phyloP scores from a whole-genome alignment of 2,113 vertebrate genomes.

The Rhizomys pruinosus region DNA sequence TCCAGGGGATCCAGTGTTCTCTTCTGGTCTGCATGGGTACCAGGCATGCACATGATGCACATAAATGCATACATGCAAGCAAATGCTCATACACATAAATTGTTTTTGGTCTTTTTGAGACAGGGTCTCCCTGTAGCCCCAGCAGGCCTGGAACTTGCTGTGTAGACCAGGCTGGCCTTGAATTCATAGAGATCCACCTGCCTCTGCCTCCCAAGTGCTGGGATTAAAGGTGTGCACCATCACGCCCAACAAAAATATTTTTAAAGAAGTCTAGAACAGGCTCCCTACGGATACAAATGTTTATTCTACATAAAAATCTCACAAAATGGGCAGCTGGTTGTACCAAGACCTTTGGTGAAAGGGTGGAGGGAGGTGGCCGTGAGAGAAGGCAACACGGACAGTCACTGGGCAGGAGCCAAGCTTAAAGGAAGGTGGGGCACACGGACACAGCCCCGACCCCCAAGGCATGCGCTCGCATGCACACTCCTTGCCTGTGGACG shows the following conservation, averaged over 20 bases:
- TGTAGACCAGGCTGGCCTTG: no score
- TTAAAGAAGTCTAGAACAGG: not conserved
- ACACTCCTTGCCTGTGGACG: slow-evolving; percentile 78
- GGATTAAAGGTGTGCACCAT: no score
- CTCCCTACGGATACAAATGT: slow-evolving; percentile 86
- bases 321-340: slow-evolving; percentile 89
- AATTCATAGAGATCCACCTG: no score
- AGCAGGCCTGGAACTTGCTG: no score
- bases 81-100: not conserved
- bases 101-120: no score
- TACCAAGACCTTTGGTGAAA: slow-evolving; percentile 86
- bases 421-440: slow-evolving; percentile 73
- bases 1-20: no score
- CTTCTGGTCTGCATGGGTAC: no score
- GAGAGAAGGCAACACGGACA: slow-evolving; percentile 82
- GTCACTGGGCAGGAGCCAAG: slow-evolving; percentile 85
- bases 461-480: slow-evolving; percentile 62
- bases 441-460: not conserved
- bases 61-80: no score
- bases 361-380: slow-evolving; percentile 51
- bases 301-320: slow-evolving; percentile 91
- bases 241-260: not conserved
- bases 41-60: no score
- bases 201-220: no score
- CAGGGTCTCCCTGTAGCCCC: no score